Conservation (phyloP, 2,888 invertebrate species). For the Salticus scenicus region DNA sequence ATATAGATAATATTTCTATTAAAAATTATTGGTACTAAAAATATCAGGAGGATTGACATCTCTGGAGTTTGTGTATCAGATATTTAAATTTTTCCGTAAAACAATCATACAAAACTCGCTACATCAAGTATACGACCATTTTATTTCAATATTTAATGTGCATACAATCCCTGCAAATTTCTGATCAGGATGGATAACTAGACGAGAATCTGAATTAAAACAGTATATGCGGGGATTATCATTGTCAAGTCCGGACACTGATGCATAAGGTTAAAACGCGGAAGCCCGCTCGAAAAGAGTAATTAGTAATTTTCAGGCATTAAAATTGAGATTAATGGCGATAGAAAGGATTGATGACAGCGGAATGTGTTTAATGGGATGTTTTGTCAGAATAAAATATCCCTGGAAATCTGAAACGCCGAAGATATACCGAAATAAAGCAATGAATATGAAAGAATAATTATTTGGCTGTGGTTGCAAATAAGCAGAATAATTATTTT, state of each 20-base stretch:
- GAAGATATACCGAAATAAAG: slow-evolving; percentile 67
- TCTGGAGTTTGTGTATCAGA: too few relatives aligned
- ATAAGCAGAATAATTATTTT: slow-evolving; percentile 49
- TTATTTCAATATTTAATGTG: slow-evolving; percentile 5
- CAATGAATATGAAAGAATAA: slow-evolving; percentile 67
- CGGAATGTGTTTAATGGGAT: slow-evolving; percentile 68
- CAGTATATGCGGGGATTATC: slow-evolving; percentile 65
- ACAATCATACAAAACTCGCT: too few relatives aligned
- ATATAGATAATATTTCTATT: too few relatives aligned
- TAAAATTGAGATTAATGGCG: slow-evolving; percentile 65
- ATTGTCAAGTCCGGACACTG: slow-evolving; percentile 67
- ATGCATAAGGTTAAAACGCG: slow-evolving; percentile 43
- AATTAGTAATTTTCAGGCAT: slow-evolving; percentile 66
- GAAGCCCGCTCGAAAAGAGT: slow-evolving; percentile 50
- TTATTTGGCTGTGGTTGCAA: slow-evolving; percentile 36
- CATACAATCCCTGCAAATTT: slow-evolving; percentile 27
- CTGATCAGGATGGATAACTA: slow-evolving; percentile 52
- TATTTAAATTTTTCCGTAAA: too few relatives aligned
- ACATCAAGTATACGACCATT: not conserved
- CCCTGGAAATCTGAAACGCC: slow-evolving; percentile 63
- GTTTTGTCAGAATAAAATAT: slow-evolving; percentile 69
- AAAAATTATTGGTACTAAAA: too few relatives aligned
- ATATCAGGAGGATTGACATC: too few relatives aligned
- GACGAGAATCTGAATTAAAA: slow-evolving; percentile 65
- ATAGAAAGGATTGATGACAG: slow-evolving; percentile 62